Evolutionary conservation across 2,888 invertebrate genomes (phyloP).

Genomic region (Empis stercorea): DNA sequence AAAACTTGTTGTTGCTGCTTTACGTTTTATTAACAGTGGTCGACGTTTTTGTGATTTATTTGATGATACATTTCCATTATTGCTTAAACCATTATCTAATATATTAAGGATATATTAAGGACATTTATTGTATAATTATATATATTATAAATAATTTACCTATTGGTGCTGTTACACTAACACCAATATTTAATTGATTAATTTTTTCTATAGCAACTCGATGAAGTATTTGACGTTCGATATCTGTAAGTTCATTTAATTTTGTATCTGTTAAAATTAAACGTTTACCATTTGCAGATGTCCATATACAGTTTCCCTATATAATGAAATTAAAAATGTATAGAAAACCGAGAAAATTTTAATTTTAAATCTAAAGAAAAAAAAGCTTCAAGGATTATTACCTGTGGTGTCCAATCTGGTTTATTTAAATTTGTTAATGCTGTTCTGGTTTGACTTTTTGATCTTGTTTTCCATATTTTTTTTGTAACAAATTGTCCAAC

Average conservation of each 20-base stretch:
- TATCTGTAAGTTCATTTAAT: slow-evolving; percentile 53
- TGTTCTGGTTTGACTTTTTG: slow-evolving; percentile 65
- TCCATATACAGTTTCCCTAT: slow-evolving; percentile 76
- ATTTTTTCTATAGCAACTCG: slow-evolving; percentile 77
- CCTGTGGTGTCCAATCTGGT: slow-evolving; percentile 72
- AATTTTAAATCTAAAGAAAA: no score
- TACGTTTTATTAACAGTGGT: slow-evolving; percentile 69
- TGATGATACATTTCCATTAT: neutral
- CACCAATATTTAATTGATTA: slow-evolving; percentile 73
- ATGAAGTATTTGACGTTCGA: slow-evolving; percentile 64
- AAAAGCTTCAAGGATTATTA: no score
- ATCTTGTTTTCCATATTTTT: slow-evolving; percentile 73
- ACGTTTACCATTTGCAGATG: slow-evolving; percentile 47
- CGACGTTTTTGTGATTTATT: slow-evolving; percentile 56
- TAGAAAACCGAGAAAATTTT: no score
- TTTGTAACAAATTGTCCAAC: slow-evolving; percentile 76
- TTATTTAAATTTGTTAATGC: slow-evolving; percentile 13
- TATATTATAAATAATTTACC: slow-evolving; percentile 41
- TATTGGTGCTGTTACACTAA: slow-evolving; percentile 64
- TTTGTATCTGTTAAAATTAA: slow-evolving; percentile 49
- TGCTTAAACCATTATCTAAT: neutral
- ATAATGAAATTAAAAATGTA: slow-evolving; percentile 2
- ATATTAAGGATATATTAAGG: no score
- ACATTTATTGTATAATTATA: no score
- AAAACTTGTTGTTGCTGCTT: slow-evolving; percentile 78